These are phyloP conservation scores for Grammomys surdaster DNA, from an alignment of 2,113 vertebrate species.

Conservation along the genomic window DNA sequence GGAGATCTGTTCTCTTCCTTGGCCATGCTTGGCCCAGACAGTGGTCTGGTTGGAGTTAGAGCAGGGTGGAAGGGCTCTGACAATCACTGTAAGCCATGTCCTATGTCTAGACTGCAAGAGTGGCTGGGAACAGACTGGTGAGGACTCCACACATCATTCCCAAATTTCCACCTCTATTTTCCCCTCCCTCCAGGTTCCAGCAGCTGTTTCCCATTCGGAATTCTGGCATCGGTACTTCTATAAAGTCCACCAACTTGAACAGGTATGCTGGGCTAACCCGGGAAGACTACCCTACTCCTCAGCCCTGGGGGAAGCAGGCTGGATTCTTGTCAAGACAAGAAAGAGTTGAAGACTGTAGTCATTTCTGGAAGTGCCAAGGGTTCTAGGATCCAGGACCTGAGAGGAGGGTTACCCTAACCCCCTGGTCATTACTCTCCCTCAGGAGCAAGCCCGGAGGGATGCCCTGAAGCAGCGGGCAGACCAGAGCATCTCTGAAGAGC, in stretches of 20 bases:
- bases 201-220: conserved; percentile 95
- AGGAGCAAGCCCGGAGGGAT: conserved; percentile 96
- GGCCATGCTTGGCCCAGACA: background rate
- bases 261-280: conserved; percentile 87
- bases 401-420: background rate
- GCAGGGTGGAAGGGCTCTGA: background rate
- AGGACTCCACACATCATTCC: background rate
- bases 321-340: background rate
- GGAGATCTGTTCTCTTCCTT: conserved; percentile 47
- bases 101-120: conserved; percentile 5
- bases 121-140: background rate
- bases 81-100: background rate
- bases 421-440: conserved; percentile 2
- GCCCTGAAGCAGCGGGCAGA: conserved; percentile 97
- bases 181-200: conserved; percentile 91
- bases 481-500: conserved; percentile 91
- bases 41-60: background rate
- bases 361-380: background rate
- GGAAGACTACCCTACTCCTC: background rate
- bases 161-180: conserved; percentile 4
- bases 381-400: background rate
- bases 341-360: background rate
- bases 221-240: conserved; percentile 99
- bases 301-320: background rate
- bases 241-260: conserved; percentile 95